These are phyloP conservation scores for Drosophila kohkoa DNA, from an alignment of 1,140 invertebrate species.

Conservation along the genomic window DNA sequence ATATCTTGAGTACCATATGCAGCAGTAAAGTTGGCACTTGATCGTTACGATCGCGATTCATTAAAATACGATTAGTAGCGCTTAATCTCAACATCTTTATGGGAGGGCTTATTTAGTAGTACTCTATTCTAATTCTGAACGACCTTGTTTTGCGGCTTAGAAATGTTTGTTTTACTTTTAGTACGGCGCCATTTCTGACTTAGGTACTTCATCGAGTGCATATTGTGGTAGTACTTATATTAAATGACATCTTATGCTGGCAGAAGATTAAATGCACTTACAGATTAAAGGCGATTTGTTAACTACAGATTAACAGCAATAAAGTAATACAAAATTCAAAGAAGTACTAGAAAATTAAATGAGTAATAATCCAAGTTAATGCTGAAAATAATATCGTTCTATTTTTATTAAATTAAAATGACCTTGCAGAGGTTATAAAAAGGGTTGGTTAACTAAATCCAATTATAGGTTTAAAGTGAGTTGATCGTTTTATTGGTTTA, in stretches of 20 bases:
- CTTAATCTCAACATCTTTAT: slow-evolving; percentile 74
- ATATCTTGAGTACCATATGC: slow-evolving; percentile 1
- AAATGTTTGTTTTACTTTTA: slow-evolving; percentile 6
- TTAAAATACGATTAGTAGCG: slow-evolving; percentile 63
- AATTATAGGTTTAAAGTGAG: slow-evolving; percentile 3
- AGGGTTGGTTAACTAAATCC: slow-evolving; percentile 5
- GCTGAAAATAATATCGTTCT: no score
- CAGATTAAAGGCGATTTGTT: not conserved
- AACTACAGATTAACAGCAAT: no score
- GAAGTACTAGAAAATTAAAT: no score
- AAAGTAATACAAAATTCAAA: no score
- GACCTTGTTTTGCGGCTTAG: slow-evolving; percentile 31
- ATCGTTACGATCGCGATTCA: slow-evolving; percentile 46
- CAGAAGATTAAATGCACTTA: not conserved
- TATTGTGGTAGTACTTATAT: not conserved
- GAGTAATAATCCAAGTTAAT: no score
- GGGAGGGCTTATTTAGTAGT: slow-evolving; percentile 34
- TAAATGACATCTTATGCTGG: not conserved
- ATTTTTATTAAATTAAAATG: not conserved
- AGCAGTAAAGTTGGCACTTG: slow-evolving; percentile 17
- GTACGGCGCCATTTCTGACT: slow-evolving; percentile 23
- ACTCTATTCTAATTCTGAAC: slow-evolving; percentile 38
- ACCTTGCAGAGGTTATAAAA: not conserved
- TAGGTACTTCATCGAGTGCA: not conserved
- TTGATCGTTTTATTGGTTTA: slow-evolving; percentile 34